Percentiles rank a stretch among this genome's conserved stretches.
These are phyloP conservation scores for Cyprinus carpio DNA, from an alignment of 2,113 vertebrate genomes.

Conservation along the genomic window DNA sequence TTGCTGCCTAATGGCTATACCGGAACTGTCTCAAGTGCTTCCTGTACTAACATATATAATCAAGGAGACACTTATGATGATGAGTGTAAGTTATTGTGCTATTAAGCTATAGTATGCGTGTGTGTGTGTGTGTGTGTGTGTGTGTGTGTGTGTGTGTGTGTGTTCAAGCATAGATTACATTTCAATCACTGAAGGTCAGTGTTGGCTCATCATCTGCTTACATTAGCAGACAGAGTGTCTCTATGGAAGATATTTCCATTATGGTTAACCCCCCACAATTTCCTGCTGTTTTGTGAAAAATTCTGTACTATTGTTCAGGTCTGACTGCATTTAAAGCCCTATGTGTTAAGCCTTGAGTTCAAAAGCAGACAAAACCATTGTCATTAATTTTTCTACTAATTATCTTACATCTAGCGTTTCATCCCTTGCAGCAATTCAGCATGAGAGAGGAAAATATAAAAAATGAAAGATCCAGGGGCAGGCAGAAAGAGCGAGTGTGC, in stretches of 20 bases:
- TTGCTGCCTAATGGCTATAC: background rate
- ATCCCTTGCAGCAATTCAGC: constrained; percentile 5
- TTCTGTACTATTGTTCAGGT: background rate
- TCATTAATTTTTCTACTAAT: constrained; percentile 4
- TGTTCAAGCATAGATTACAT: constrained; percentile 23
- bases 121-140: background rate
- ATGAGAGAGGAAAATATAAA: background rate
- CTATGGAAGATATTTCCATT: constrained; percentile 20
- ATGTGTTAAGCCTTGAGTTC: background rate
- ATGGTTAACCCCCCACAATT: constrained; percentile 1
- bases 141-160: constrained; percentile 5
- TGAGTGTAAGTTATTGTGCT: background rate
- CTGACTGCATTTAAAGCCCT: background rate
- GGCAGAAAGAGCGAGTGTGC: background rate
- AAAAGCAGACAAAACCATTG: background rate
- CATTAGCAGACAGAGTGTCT: constrained; percentile 20
- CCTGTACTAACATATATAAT: constrained; percentile 12
- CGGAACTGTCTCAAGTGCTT: background rate
- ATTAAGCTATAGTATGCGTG: background rate
- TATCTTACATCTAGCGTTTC: background rate
- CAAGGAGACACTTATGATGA: background rate
- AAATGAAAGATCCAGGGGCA: background rate
- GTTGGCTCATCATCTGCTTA: constrained; percentile 30
- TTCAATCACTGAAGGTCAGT: constrained; percentile 34
- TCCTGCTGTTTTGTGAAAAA: background rate